Evolutionary conservation across 35 echinoderm and acorn worm genomes (phyloP), one percentile per base, ranked within the genome.

Genomic region (Ptychodera flava): DNA sequence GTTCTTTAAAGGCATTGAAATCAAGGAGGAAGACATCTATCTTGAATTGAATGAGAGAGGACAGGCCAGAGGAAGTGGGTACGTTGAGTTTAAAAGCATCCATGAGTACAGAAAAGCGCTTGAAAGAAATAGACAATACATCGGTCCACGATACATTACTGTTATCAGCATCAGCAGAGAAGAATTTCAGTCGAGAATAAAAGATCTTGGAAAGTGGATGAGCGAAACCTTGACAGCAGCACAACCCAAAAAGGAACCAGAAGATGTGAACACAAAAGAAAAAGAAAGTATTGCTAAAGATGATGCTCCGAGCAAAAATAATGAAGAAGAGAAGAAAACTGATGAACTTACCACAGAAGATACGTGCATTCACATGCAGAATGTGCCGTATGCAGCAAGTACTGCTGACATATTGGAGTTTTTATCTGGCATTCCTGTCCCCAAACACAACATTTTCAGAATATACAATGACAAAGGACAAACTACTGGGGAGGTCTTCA

Each of bases 1-100:
- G 36, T 94, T 94, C 82, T 94, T 99, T 81, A 37, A 92, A 38
- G 96, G 96, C 28, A 85, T 90, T 31, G 28, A 77, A 75, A 77
- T 94, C 36, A 79, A 79, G 28, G 82, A 52, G 15, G 89, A 91
- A 31, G 89, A 82, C 29, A 91, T 94, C 31, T 88, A 85, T 35
- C 82, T 99, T 34, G 90, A 90, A 78, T 64, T 64, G 27, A 32
- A 38, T 32, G 37, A 38, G 28, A 90, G 90, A 91, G 89, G 88
- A 31, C 38, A 86, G 82, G 81, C 76, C 32, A 33, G 75, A 16
- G 96, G 92, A 35, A 88, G 28, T 36, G 80, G 80, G 15, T 99
- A 88, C 87, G 83, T 94, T 36, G 88, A 94, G 37, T 91, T 99
- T 76, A 77, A 35, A 16, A 86, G 92, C 79, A 31, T 84, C 0